Conservation (phyloP, 2,113 vertebrate genomes). For the Xiphias gladius region DNA sequence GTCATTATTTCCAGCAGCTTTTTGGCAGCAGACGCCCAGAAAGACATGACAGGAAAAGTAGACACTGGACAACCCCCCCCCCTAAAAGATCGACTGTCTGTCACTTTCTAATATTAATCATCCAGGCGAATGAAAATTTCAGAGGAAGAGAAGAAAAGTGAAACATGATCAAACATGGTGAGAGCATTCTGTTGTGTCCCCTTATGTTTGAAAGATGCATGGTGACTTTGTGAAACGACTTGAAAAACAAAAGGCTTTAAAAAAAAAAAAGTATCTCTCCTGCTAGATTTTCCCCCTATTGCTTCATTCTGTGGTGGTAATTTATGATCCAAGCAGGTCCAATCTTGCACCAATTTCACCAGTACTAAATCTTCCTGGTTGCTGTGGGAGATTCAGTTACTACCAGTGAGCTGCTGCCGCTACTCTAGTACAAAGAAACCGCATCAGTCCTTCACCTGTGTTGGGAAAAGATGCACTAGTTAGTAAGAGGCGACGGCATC, state of each 20-base stretch:
- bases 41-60: conserved; percentile 68
- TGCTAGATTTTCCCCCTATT: background rate
- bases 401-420: background rate
- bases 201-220: background rate
- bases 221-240: conserved; percentile 23
- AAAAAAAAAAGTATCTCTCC: background rate
- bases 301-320: conserved; percentile 12
- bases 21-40: conserved; percentile 30
- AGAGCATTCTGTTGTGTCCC: conserved; percentile 10
- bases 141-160: conserved; percentile 17
- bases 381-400: background rate
- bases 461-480: background rate
- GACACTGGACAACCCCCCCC: conserved; percentile 2
- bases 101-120: conserved; percentile 64
- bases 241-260: background rate
- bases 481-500: background rate
- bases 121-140: conserved; percentile 48
- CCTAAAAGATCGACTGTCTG: conserved; percentile 38
- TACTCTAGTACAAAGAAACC: background rate
- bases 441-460: conserved; percentile 4
- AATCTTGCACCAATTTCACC: background rate
- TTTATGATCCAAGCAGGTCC: conserved; percentile 3
- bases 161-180: conserved; percentile 18
- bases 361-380: background rate
- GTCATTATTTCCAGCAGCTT: conserved; percentile 72